Conservation (phyloP, 2,113 vertebrate species). For the Pseudolaguvia tuberculata region DNA sequence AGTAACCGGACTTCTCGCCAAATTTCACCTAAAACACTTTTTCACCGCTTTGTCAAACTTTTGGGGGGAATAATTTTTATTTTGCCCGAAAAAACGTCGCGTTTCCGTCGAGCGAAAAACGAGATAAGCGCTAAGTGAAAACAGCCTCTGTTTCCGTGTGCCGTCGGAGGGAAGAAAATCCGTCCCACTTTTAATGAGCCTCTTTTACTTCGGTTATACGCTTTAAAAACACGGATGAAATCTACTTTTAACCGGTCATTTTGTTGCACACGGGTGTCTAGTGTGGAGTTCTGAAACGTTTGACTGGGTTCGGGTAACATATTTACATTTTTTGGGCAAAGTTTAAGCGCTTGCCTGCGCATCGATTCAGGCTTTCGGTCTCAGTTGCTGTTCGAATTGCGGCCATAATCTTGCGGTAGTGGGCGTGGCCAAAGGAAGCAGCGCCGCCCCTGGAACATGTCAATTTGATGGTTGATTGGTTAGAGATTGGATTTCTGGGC, state of each 20-base stretch:
- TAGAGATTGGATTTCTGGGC: fast-evolving
- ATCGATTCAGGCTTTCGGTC: slow-evolving; percentile 49
- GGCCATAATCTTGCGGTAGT: slow-evolving; percentile 72
- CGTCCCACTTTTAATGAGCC: slow-evolving; percentile 55
- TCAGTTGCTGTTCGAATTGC: slow-evolving; percentile 58
- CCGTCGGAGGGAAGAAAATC: slow-evolving; percentile 46
- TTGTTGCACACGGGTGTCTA: slow-evolving; percentile 41
- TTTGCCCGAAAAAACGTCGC: slow-evolving; percentile 46
- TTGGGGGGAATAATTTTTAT: slow-evolving; percentile 29
- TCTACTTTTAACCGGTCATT: neutral
- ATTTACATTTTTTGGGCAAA: slow-evolving; percentile 51
- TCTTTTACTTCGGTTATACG: slow-evolving; percentile 50
- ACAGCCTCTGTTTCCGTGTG: slow-evolving; percentile 56
- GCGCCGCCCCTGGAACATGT: slow-evolving; percentile 52
- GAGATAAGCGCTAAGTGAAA: slow-evolving; percentile 55
- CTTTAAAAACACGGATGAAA: slow-evolving; percentile 8
- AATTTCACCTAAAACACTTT: neutral
- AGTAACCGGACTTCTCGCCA: slow-evolving; percentile 41
- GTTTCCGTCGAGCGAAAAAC: slow-evolving; percentile 55
- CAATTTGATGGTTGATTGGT: slow-evolving; percentile 52
- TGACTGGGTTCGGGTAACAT: slow-evolving; percentile 8
- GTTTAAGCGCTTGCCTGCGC: slow-evolving; percentile 52
- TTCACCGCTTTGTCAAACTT: slow-evolving; percentile 44
- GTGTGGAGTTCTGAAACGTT: slow-evolving; percentile 24
- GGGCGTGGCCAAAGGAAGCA: slow-evolving; percentile 45